Base-by-base conservation (phyloP, 2,888 invertebrate species). In the Theristus sp. region DNA sequence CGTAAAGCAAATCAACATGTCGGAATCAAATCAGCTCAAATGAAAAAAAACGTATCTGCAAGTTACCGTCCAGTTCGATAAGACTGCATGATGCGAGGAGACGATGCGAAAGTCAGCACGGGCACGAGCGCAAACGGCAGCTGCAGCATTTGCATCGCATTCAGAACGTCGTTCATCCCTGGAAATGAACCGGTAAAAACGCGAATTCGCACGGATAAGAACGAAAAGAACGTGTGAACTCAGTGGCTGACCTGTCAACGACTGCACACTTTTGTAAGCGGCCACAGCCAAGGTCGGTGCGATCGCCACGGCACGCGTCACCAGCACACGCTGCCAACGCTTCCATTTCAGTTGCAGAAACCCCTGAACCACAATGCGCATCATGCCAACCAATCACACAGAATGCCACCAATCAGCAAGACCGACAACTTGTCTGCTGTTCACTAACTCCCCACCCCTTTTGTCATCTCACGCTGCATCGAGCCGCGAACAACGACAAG, bases 41-140 rank as follows among this genome's bases (percentile, higher is more conserved):
- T 26, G n/a, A 54, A n/a, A 52, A 27, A 61, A 10, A 22, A 1
- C 29, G 31, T 58, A 38, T 1, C 28, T 30, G 26, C 30, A 49
- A 29, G 79, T 82, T 76, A 85, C 85, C 82, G 67, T 77, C 86
- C 85, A 75, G 86, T 88, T 38, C 80, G 82, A 74, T 89, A 89
- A 67, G 85, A 84, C 46, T 85, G 85, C 89, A 89, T 89, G 56
- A 89, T 83, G 56, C 81, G 77, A 1, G 76, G 74, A 66, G 84
- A 84, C 61, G 86, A 85, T 0, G 89, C 88, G 71, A 89, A 88
- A 0, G 88, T 87, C 61, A 89, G 83, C 1, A 86, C 84, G 6
- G 89, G 89, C 63, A 89, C 80, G 1, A 85, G 82, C 1, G 89
- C 89, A 73, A 89, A 89, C 0, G 89, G 89, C 64, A 89, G 76